Evolutionary conservation across 1,140 invertebrate genomes (phyloP), one percentile per base, ranked within the genome.

Genomic region (Epicauta chinensis): DNA sequence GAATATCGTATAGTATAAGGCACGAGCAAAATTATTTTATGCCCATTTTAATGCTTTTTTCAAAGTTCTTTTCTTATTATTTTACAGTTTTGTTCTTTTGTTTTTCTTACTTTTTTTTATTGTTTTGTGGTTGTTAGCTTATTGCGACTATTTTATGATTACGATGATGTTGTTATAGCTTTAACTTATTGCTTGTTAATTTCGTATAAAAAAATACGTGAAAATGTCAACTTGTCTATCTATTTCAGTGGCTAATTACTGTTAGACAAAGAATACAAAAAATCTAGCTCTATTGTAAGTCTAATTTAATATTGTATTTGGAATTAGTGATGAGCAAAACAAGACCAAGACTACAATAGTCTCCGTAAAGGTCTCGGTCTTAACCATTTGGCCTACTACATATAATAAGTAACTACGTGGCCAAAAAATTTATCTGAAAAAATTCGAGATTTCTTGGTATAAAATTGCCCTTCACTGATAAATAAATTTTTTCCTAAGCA

Each of bases 1-100:
- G 46, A 41, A 47, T 34, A 38, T 38, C 39, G 30, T 47, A 53
- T 45, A 44, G 37, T 53, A 15, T 2, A 53, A 52, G 40, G 41
- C 44, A 42, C 42, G 40, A 53, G 51, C 34, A 47, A 46, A 47
- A 53, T 47, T 47, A 46, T 53, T 53, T 53, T 38, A 53, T 42
- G 51, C 30, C 1, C 4, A 23, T 23, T 23, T 23, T 5, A 23
- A 7, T 23, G 23, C 4, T 23, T 37, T 53, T 53, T 47, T 53
- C 41, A 39, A 53, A 35, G 38, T 35, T 46, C 35, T 32, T 29
- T 36, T 39, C 46, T 49, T 49, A 36, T 39, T 23, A 49, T 49
- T 49, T 49, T 49, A 49, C 46, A 49, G 36, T 49, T 49, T 49
- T 49, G 36, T 49, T 49, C 12, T 4, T n/a, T 11, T 34, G 5